These are phyloP conservation scores for Zygogramma bicolorata DNA, from an alignment of 2,888 invertebrate genomes.

Conservation along the genomic window DNA sequence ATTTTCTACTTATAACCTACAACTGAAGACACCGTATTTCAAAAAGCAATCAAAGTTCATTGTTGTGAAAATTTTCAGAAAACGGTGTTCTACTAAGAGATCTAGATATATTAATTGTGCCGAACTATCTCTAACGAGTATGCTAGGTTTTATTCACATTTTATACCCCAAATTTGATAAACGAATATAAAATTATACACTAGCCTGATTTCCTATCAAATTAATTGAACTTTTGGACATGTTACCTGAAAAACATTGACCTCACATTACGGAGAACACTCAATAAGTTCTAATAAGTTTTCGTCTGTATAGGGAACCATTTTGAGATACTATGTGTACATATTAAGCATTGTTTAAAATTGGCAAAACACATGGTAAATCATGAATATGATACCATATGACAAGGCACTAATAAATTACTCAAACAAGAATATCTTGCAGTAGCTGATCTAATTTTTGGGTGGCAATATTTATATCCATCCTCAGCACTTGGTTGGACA, in stretches of 20 bases:
- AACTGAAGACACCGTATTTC: background rate
- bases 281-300: too few species aligned
- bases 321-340: too few species aligned
- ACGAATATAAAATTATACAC: too few species aligned
- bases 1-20: background rate
- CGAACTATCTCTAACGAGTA: background rate
- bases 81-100: background rate
- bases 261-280: too few species aligned
- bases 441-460: background rate
- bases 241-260: too few species aligned
- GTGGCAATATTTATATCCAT: background rate
- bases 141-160: background rate
- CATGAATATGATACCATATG: background rate
- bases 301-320: too few species aligned
- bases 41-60: background rate
- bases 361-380: background rate
- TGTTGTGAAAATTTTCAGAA: background rate
- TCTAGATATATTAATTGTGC: background rate
- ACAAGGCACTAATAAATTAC: background rate
- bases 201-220: too few species aligned
- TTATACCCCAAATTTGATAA: too few species aligned
- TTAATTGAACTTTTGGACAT: too few species aligned
- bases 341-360: background rate
- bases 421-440: background rate
- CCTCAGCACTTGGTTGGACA: background rate